Base-by-base conservation (phyloP, 2,888 invertebrate species). In the Troilus luridus region DNA sequence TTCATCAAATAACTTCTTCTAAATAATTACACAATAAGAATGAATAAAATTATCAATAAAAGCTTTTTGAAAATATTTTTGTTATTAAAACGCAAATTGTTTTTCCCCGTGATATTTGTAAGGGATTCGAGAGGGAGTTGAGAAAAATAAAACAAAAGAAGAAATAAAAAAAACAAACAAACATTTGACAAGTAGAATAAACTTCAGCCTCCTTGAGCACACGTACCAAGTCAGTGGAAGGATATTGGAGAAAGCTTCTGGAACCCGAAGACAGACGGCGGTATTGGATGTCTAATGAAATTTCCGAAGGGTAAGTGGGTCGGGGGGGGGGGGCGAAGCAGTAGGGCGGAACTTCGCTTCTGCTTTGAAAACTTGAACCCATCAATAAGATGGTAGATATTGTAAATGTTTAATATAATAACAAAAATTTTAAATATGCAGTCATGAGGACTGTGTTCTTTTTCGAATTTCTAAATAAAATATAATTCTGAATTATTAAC, bases 261-360 rank as follows among this genome's bases (percentile, higher is more conserved):
- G 72, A 77, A 77, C 72, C 72, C 72, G 72, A 77, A 77, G 72
- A 77, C 72, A 77, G 72, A 77, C 27, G 72, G 72, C 27, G 41
- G 27, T 77, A 77, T 77, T 77, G 72, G 72, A 8, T 77, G 72
- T 77, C 72, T 77, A 77, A 77, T 77, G 72, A 77, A 77, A 77
- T 77, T 77, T 77, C 41, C 17, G 24, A 14, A 67, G 67, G 67
- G 24, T 67, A 27, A 67, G 24, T 67, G 24, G 67, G 0, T 12
- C 24, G 14, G 27, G 17, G 27, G 24, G 64, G 64, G 11, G 24
- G 12, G 60, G 60, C 8, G n/a, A 21, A 17, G 21, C 6, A 0
- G 27, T 77, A 27, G 6, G 8, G 41, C 10, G 41, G 17, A 41
- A 77, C 72, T 77, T 77, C 1, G 24, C 0, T 0, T 19, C 19